Conservation (phyloP, 2,113 vertebrate species). For the Odontesthes bonariensis region DNA sequence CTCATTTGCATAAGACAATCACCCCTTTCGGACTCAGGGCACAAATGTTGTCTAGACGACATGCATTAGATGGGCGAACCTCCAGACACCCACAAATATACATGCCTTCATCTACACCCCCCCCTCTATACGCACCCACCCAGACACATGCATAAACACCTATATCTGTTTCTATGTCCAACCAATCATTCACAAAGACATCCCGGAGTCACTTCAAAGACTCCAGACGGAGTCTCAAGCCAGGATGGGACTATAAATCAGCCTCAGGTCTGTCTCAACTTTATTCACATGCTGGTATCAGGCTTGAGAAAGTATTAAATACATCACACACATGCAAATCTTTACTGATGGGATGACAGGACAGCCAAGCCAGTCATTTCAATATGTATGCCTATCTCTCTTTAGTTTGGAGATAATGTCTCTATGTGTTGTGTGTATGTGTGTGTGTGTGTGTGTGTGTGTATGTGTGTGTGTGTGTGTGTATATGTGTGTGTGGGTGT, state of each 20-base stretch:
- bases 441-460: too few relatives aligned
- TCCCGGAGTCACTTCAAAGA: slow-evolving; percentile 56
- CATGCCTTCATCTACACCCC: slow-evolving; percentile 21
- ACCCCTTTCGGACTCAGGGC: slow-evolving; percentile 83
- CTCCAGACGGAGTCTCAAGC: slow-evolving; percentile 63
- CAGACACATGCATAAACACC: slow-evolving; percentile 57
- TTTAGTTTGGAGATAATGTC: slow-evolving; percentile 78
- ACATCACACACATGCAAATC: slow-evolving; percentile 97
- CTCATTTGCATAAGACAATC: slow-evolving; percentile 93
- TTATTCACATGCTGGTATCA: slow-evolving; percentile 80
- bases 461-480: too few relatives aligned
- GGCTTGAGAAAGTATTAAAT: slow-evolving; percentile 91
- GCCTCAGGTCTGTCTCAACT: slow-evolving; percentile 82
- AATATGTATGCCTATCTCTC: slow-evolving; percentile 86
- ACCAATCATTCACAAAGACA: slow-evolving; percentile 63
- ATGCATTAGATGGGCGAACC: slow-evolving; percentile 88
- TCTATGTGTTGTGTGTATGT: slow-evolving; percentile 45
- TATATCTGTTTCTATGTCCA: slow-evolving; percentile 62
- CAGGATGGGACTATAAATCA: slow-evolving; percentile 87
- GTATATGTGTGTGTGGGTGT: too few relatives aligned
- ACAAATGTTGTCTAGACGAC: slow-evolving; percentile 93
- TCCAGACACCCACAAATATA: slow-evolving; percentile 57
- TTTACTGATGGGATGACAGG: slow-evolving; percentile 75
- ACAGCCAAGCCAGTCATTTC: slow-evolving; percentile 87
- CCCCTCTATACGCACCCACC: slow-evolving; percentile 3